Evolutionary conservation across 2,888 invertebrate species (phyloP).

Genomic region (Morpho deidamia): DNA sequence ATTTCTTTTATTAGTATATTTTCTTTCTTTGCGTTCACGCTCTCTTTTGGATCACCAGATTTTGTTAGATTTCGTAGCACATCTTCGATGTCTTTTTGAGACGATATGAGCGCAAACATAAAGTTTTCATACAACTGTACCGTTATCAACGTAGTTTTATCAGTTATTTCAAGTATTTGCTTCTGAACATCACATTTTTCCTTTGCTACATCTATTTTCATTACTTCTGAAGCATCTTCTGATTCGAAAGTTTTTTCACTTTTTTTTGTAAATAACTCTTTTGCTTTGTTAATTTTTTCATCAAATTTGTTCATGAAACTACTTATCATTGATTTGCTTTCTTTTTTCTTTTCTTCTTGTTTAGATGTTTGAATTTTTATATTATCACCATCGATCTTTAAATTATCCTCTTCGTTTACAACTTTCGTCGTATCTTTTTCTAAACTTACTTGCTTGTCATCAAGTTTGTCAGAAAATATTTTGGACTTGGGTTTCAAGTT

Average conservation of each 20-base stretch:
- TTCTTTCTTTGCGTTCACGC: conserved; percentile 24
- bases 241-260: conserved; percentile 20
- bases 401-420: conserved; percentile 18
- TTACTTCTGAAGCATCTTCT: conserved; percentile 8
- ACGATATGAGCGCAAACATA: conserved; percentile 18
- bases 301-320: conserved; percentile 41
- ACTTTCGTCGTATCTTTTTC: conserved; percentile 42
- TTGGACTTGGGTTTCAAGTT: conserved; percentile 21
- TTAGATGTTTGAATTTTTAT: conserved; percentile 22
- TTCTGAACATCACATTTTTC: neutral
- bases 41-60: conserved; percentile 29
- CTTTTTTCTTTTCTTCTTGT: conserved; percentile 33
- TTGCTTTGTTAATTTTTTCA: conserved; percentile 40
- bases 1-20: conserved; percentile 20
- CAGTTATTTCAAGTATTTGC: conserved; percentile 1
- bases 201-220: conserved; percentile 1
- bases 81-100: conserved; percentile 26
- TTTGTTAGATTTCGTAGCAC: conserved; percentile 19
- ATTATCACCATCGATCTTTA: conserved; percentile 15
- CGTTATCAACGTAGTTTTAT: conserved; percentile 8
- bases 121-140: conserved; percentile 16
- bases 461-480: conserved; percentile 54
- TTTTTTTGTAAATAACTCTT: conserved; percentile 38
- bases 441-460: conserved; percentile 58
- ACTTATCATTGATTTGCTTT: conserved; percentile 34